Percentiles rank a stretch among this genome's conserved stretches.
phyloP scores from a whole-genome alignment of 2,113 vertebrate genomes.

The Eudyptes chrysolophus region DNA sequence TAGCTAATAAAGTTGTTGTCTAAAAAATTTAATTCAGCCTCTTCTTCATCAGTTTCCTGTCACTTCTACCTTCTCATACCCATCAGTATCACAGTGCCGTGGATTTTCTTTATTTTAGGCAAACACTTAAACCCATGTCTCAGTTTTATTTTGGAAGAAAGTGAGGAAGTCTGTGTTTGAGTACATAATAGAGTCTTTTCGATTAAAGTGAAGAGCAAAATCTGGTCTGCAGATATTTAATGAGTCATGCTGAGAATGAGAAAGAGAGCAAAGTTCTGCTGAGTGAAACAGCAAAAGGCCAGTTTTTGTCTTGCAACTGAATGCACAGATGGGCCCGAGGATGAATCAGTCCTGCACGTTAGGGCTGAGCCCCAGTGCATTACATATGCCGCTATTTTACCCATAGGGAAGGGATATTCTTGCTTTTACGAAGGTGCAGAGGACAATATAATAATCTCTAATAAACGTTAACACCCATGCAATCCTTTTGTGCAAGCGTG shows the following conservation, averaged over 20 bases:
- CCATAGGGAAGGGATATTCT: not conserved
- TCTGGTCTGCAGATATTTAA: slow-evolving; percentile 23
- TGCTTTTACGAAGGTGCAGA: not conserved
- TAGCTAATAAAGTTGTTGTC: slow-evolving; percentile 21
- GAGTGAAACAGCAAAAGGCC: not conserved
- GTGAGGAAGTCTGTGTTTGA: not conserved
- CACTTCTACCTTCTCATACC: slow-evolving; percentile 24
- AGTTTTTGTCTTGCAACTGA: not conserved
- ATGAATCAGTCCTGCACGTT: not conserved
- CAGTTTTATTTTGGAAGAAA: not conserved
- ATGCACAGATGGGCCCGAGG: not conserved
- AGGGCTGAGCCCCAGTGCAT: not conserved
- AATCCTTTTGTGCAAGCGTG: not conserved
- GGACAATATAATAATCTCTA: not conserved
- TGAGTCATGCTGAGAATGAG: slow-evolving; percentile 6
- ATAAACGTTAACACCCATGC: not conserved
- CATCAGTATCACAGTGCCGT: not conserved
- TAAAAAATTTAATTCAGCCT: not conserved
- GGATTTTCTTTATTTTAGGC: not conserved
- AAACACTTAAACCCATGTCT: not conserved
- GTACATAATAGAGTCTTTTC: slow-evolving; percentile 1
- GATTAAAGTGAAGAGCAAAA: slow-evolving; percentile 14
- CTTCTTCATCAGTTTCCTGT: slow-evolving; percentile 20
- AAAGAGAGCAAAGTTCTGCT: not conserved
- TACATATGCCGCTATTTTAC: not conserved